Percentiles rank a stretch among this genome's conserved stretches.
Conservation (phyloP, 2,113 vertebrate species). For the Asarcornis scutulata region DNA sequence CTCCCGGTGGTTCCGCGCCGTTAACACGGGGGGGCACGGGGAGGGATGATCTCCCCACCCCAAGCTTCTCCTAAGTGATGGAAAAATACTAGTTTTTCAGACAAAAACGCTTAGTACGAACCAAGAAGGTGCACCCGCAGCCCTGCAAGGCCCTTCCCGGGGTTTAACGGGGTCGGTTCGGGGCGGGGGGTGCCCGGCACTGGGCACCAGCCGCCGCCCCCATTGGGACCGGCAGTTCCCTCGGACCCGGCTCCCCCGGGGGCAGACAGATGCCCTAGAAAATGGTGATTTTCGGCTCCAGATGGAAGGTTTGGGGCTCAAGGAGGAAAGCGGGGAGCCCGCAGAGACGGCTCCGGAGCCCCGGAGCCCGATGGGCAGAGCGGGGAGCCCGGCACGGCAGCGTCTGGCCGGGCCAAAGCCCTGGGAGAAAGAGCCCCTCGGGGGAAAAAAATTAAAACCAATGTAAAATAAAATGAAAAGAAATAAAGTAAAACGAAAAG, state of each 20-base stretch:
- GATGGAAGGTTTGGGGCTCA: background rate
- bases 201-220: background rate
- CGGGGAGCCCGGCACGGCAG: background rate
- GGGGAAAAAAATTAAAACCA: background rate
- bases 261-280: background rate
- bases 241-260: too few relatives aligned
- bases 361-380: background rate
- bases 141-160: background rate
- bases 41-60: accelerated
- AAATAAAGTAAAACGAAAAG: too few relatives aligned
- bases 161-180: accelerated
- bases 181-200: background rate
- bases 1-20: background rate
- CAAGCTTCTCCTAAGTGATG: background rate
- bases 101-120: background rate
- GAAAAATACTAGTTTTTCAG: background rate
- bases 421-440: accelerated
- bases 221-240: too few relatives aligned
- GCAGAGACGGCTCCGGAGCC: too few relatives aligned
- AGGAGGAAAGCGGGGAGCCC: background rate
- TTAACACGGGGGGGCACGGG: background rate
- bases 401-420: accelerated
- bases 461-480: too few relatives aligned
- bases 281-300: background rate
- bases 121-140: background rate